phyloP scores from a whole-genome alignment of 2,888 invertebrate genomes.

The Drosophila melanosoma region DNA sequence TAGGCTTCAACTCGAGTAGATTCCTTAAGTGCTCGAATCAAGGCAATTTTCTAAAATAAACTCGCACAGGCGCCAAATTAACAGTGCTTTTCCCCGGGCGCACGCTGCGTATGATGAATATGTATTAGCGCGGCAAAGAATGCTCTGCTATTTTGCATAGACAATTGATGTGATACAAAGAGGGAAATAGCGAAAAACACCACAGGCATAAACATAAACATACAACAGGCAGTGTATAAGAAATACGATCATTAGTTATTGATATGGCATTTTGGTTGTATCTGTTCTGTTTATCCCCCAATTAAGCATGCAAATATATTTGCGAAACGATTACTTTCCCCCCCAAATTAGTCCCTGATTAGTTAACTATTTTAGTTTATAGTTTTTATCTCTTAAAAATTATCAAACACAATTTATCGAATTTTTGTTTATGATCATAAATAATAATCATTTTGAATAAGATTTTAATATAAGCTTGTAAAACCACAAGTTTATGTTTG shows the following conservation, averaged over 20 bases:
- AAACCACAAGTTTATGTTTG: neutral
- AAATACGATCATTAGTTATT: constrained; percentile 7
- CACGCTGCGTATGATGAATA: constrained; percentile 59
- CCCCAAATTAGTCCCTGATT: neutral
- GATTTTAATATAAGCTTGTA: neutral
- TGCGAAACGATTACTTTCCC: neutral
- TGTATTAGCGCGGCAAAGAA: constrained; percentile 3
- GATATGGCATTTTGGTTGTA: constrained; percentile 2
- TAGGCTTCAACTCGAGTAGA: constrained; percentile 42
- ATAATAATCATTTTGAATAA: neutral
- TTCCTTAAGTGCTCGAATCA: constrained; percentile 38
- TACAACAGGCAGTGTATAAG: neutral
- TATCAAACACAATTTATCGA: neutral
- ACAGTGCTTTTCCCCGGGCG: constrained; percentile 19
- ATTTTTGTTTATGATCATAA: neutral
- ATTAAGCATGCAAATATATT: too few relatives aligned
- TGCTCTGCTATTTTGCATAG: constrained; percentile 39
- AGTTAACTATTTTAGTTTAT: neutral
- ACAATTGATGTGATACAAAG: constrained; percentile 38
- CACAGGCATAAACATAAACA: constrained; percentile 26
- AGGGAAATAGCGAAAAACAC: constrained; percentile 13
- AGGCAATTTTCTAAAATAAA: constrained; percentile 28
- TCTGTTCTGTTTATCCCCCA: constrained; percentile 2
- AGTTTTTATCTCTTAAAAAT: neutral
- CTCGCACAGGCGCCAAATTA: constrained; percentile 27